Percentiles rank a stretch among this genome's conserved stretches.
These are phyloP conservation scores for Poeciliopsis turrubarensis DNA, from an alignment of 2,113 vertebrate species.

Conservation along the genomic window DNA sequence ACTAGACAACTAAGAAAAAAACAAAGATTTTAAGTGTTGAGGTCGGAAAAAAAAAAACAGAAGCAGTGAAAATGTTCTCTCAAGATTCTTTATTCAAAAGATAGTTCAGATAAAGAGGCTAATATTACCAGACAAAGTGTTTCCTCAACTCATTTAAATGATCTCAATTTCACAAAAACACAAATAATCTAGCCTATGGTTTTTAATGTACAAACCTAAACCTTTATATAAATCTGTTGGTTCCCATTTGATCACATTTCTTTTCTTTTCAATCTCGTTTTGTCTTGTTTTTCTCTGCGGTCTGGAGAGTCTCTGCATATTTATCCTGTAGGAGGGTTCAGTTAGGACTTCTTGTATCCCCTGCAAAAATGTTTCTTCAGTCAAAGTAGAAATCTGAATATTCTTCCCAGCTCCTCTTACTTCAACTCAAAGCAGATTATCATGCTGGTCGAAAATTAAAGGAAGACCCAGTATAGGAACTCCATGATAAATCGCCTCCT, in stretches of 20 bases:
- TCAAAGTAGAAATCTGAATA: slow-evolving; percentile 56
- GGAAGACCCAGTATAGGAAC: slow-evolving; percentile 72
- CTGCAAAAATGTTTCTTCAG: slow-evolving; percentile 51
- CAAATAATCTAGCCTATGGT: background rate
- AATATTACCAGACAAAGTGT: background rate
- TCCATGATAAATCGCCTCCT: slow-evolving; percentile 76
- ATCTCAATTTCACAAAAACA: background rate
- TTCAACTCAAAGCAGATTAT: slow-evolving; percentile 73
- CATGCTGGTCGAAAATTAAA: slow-evolving; percentile 34
- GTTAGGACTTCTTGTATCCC: slow-evolving; percentile 67
- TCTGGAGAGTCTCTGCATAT: slow-evolving; percentile 77
- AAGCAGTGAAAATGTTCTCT: too few relatives aligned
- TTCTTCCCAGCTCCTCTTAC: slow-evolving; percentile 65
- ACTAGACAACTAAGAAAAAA: background rate
- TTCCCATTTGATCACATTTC: background rate
- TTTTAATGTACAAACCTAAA: background rate
- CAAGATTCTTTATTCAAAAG: too few relatives aligned
- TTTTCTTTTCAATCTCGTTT: slow-evolving; percentile 35
- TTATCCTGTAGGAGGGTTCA: slow-evolving; percentile 71
- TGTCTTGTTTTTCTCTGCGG: slow-evolving; percentile 60
- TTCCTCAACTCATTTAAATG: background rate
- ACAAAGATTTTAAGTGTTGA: too few relatives aligned
- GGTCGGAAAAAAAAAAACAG: too few relatives aligned
- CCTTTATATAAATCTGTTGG: background rate
- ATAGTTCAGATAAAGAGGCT: background rate